phyloP scores from a whole-genome alignment of 2,888 invertebrate species.

The Macroteleia sp. region DNA sequence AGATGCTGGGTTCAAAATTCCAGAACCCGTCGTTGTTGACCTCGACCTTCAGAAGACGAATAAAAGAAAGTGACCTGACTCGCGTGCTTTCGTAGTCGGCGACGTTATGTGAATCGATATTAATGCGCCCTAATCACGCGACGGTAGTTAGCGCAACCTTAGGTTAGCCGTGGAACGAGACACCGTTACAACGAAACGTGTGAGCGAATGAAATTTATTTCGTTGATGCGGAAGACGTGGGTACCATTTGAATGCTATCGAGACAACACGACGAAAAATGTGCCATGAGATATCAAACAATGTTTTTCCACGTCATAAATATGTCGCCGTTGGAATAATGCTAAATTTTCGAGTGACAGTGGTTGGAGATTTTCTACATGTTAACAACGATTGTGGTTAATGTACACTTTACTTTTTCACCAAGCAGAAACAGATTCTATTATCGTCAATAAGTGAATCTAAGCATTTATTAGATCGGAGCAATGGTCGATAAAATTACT shows the following conservation, averaged over 20 bases:
- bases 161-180: slow-evolving; percentile 45
- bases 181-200: slow-evolving; percentile 64
- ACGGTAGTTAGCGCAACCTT: slow-evolving; percentile 64
- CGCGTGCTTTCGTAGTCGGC: slow-evolving; percentile 55
- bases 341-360: slow-evolving; percentile 6
- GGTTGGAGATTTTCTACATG: slow-evolving; percentile 7
- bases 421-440: slow-evolving; percentile 5
- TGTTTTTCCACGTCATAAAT: slow-evolving; percentile 30
- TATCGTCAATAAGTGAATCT: neutral
- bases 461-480: slow-evolving; percentile 14
- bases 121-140: slow-evolving; percentile 67
- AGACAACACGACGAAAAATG: slow-evolving; percentile 9
- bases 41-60: slow-evolving; percentile 60
- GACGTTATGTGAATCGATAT: slow-evolving; percentile 66
- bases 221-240: slow-evolving; percentile 57
- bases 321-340: neutral
- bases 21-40: slow-evolving; percentile 59
- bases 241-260: slow-evolving; percentile 47
- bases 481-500: too few relatives aligned
- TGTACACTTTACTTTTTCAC: neutral
- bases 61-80: slow-evolving; percentile 64
- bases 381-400: neutral
- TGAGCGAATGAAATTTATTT: slow-evolving; percentile 62
- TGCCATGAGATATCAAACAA: slow-evolving; percentile 31
- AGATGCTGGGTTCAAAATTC: slow-evolving; percentile 38